Conservation (phyloP, 1,140 invertebrate species). For the Marisa cornuarietis region DNA sequence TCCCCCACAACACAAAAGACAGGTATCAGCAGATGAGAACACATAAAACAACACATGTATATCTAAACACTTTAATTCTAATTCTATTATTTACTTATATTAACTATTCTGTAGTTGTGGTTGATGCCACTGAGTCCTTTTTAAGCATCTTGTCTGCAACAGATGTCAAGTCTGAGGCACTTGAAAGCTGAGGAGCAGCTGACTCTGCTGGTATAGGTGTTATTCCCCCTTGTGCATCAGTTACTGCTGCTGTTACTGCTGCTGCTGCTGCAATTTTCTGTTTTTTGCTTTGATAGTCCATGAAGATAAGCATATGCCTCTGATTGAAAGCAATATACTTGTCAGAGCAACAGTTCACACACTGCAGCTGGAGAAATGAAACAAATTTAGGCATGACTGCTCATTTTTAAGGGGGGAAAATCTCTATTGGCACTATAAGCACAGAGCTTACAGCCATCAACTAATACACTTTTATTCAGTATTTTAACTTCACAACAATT, state of each 20-base stretch:
- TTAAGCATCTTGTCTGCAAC: neutral
- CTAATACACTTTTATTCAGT: too few species aligned
- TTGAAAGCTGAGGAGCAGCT: neutral
- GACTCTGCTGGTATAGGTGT: neutral
- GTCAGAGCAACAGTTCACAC: slow-evolving; percentile 4
- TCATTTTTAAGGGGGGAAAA: too few species aligned
- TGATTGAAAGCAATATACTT: slow-evolving; percentile 20
- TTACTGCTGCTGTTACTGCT: neutral
- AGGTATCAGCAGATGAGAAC: neutral
- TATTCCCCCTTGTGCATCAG: neutral
- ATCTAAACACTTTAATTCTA: too few species aligned
- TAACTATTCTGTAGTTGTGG: neutral
- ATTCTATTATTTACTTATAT: neutral
- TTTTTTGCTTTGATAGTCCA: slow-evolving; percentile 9
- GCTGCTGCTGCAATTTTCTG: slow-evolving; percentile 7
- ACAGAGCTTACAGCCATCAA: too few species aligned
- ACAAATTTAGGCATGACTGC: too few species aligned
- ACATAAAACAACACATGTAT: too few species aligned
- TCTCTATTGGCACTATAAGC: too few species aligned
- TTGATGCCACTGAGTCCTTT: neutral
- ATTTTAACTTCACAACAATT: too few species aligned
- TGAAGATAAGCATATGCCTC: slow-evolving; percentile 17
- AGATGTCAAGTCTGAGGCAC: neutral
- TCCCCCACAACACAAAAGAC: neutral
- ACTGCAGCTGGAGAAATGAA: neutral